These are phyloP conservation scores for Sebastes cheni DNA, from an alignment of 2,797 vertebrate genomes.

Conservation along the genomic window DNA sequence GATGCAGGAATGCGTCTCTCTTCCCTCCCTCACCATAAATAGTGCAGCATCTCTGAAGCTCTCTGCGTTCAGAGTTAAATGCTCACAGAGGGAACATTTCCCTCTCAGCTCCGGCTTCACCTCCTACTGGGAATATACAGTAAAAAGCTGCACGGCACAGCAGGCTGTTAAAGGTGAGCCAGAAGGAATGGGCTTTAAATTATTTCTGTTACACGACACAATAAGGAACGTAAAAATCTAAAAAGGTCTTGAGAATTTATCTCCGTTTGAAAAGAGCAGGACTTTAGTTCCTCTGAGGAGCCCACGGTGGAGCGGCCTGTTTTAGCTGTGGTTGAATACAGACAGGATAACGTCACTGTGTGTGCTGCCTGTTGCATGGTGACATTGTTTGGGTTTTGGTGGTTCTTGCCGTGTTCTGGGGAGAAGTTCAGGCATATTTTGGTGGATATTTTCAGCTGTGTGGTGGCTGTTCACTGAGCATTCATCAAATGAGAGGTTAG, in stretches of 20 bases:
- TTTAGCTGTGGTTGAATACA: conserved; percentile 7
- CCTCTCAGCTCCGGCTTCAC: neutral
- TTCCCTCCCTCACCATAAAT: conserved; percentile 31
- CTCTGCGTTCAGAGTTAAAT: conserved; percentile 2
- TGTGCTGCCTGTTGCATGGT: conserved; percentile 11
- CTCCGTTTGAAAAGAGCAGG: conserved; percentile 9
- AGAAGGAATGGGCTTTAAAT: conserved; percentile 26
- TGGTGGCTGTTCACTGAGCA: neutral
- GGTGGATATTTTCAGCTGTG: conserved; percentile 9
- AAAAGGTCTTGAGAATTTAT: conserved; percentile 47
- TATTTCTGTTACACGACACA: conserved; percentile 34
- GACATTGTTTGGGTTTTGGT: conserved; percentile 19
- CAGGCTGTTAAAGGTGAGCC: conserved; percentile 35
- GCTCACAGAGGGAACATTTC: conserved; percentile 16
- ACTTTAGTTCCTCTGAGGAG: neutral
- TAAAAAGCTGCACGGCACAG: conserved; percentile 5
- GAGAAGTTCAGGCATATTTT: conserved; percentile 12
- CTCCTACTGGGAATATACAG: conserved; percentile 21
- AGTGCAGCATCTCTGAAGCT: conserved; percentile 30
- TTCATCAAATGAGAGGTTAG: conserved; percentile 27
- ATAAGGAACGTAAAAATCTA: conserved; percentile 16
- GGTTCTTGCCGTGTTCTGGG: conserved; percentile 18
- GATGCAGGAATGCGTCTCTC: neutral
- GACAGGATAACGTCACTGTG: conserved; percentile 14
- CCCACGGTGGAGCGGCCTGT: neutral